Conservation (phyloP, 2,113 vertebrate species). For the Pantherophis guttatus region DNA sequence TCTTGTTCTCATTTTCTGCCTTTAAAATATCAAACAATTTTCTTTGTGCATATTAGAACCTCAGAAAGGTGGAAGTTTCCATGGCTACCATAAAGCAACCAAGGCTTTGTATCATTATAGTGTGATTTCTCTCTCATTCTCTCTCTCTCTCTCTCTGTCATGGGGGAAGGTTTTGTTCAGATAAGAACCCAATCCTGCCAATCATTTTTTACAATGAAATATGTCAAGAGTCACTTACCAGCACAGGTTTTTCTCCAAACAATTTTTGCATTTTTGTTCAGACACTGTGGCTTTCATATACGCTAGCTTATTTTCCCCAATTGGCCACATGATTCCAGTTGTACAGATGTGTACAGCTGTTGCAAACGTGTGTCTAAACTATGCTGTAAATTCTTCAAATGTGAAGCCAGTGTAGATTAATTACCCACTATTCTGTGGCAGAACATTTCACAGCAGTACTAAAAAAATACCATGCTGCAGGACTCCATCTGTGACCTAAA, state of each 20-base stretch:
- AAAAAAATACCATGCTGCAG: neutral
- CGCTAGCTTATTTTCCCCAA: neutral
- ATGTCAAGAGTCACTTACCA: neutral
- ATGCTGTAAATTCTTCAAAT: neutral
- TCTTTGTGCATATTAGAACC: constrained; percentile 49
- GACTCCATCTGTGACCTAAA: neutral
- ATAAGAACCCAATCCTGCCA: constrained; percentile 47
- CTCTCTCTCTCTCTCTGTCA: constrained; percentile 17
- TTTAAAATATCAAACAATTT: constrained; percentile 48
- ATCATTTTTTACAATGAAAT: constrained; percentile 16
- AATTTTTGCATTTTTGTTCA: constrained; percentile 1
- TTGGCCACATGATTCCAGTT: neutral
- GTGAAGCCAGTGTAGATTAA: neutral
- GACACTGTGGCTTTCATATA: neutral
- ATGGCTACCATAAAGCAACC: constrained; percentile 71
- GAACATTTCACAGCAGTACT: neutral
- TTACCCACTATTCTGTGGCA: neutral
- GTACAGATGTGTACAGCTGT: neutral
- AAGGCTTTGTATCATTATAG: constrained; percentile 43
- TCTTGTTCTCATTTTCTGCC: constrained; percentile 39
- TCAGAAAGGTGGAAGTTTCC: constrained; percentile 69
- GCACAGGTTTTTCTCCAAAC: accelerated
- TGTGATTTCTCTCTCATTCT: neutral
- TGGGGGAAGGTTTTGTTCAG: constrained; percentile 58
- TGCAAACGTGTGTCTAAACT: accelerated